Evolutionary conservation across 2,888 invertebrate species (phyloP), one percentile per base, ranked within the genome.

Genomic region (Hydraecia micacea): DNA sequence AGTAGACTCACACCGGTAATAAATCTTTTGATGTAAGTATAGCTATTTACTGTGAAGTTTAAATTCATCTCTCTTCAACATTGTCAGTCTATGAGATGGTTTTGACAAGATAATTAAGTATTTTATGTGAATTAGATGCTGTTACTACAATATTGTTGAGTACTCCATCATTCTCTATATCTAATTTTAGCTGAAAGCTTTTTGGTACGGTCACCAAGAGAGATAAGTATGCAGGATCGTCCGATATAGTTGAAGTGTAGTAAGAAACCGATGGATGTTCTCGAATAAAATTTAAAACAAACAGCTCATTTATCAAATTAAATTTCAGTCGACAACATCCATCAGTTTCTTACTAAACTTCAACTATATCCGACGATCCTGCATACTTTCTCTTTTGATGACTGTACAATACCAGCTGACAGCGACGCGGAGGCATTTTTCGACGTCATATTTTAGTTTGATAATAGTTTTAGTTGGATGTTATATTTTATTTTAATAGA

Each of bases 21-120:
- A 77, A 62, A 77, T 77, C 60, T 52, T 75, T 63, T n/a, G 18
- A 39, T 13, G 49, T 25, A 49, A 7, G 73, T 28, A 15, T 46
- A 11, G 11, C 25, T 52, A 32, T 18, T 2, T 25, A 18, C 7
- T 25, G 25, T 39, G 1, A 58, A 58, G 25, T 32, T 52, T n/a
- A 8, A 18, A 60, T 13, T 68, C 18, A 42, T 62, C 49, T 25
- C 7, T 36, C 60, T 78, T 42, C 1, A 49, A 46, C 2, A 52
- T 63, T 36, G n/a, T 18, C 28, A 25, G 62, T 52, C n/a, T 13
- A 46, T 28, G 8, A 42, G 18, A 63, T 46, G 52, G 42, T 46
- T n/a, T 46, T 75, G 21, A 63, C 69, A 36, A 62, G 60, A 52
- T 32, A 62, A 42, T 42, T n/a, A n/a, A n/a, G n/a, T 62, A n/a